Conservation (phyloP, 2,888 invertebrate genomes). For the Megalurothrips usitatus region DNA sequence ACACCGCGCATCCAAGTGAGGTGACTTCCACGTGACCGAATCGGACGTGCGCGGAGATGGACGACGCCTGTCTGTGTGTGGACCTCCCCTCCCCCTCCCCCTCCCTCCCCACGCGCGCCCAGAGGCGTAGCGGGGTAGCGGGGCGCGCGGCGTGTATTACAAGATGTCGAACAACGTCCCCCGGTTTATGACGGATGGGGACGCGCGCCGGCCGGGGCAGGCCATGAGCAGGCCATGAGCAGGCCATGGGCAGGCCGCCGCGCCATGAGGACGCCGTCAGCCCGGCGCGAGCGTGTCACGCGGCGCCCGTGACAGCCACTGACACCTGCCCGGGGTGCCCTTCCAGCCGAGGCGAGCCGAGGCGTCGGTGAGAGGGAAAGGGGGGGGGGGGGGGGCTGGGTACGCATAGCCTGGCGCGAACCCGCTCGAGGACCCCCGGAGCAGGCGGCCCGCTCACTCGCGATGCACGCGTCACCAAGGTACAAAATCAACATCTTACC, state of each 20-base stretch:
- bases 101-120: too few species aligned
- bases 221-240: background rate
- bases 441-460: too few species aligned
- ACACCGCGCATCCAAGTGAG: background rate
- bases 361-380: too few species aligned
- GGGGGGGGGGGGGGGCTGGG: too few species aligned
- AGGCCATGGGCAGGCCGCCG: background rate
- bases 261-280: too few species aligned
- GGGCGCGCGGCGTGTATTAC: background rate
- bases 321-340: too few species aligned
- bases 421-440: too few species aligned
- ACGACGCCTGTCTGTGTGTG: background rate
- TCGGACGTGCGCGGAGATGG: background rate
- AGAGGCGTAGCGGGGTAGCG: background rate
- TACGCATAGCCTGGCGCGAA: too few species aligned
- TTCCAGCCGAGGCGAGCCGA: too few species aligned
- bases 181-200: constrained; percentile 13
- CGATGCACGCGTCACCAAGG: too few species aligned
- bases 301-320: background rate
- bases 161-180: constrained; percentile 8
- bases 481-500: too few species aligned
- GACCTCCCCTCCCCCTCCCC: too few species aligned
- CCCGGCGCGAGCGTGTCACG: background rate
- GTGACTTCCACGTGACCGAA: background rate
- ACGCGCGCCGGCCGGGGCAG: background rate